A percentile compares a stretch with the other conserved stretches of the same genome.
These are phyloP conservation scores for Anoplopoma fimbria DNA, from an alignment of 2,113 vertebrate genomes.

Conservation along the genomic window DNA sequence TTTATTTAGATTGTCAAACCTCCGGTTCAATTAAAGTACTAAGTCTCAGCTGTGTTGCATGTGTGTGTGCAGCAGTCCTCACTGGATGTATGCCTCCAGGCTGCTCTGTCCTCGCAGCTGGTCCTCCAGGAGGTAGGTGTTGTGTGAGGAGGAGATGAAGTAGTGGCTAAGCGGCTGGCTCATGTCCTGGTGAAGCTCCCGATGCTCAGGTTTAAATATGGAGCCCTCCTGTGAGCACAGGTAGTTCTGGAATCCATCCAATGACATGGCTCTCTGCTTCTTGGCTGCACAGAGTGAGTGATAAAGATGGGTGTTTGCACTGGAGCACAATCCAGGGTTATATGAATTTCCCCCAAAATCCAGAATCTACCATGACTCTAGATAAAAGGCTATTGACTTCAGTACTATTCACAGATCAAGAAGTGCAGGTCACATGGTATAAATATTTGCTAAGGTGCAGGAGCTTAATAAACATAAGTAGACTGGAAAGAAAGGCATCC, in stretches of 20 bases:
- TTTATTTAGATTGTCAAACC: background rate
- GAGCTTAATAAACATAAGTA: background rate
- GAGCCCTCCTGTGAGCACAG: slow-evolving; percentile 92
- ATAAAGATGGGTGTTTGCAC: background rate
- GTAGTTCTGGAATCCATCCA: slow-evolving; percentile 93
- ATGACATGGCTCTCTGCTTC: slow-evolving; percentile 83
- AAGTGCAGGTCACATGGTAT: background rate
- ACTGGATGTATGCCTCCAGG: slow-evolving; percentile 96
- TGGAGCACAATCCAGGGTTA: background rate
- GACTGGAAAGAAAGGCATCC: background rate
- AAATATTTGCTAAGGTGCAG: background rate
- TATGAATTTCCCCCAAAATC: background rate
- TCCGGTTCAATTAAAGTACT: background rate
- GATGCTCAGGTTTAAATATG: slow-evolving; percentile 87
- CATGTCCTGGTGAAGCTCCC: slow-evolving; percentile 91
- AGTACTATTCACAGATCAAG: background rate
- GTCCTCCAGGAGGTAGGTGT: slow-evolving; percentile 95
- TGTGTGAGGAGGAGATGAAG: slow-evolving; percentile 97
- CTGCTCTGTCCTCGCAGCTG: slow-evolving; percentile 95
- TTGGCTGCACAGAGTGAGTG: slow-evolving; percentile 60
- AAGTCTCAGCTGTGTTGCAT: background rate
- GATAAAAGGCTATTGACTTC: background rate
- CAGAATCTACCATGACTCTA: background rate
- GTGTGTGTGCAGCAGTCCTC: slow-evolving; percentile 32
- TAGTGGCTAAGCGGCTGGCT: slow-evolving; percentile 92